Evolutionary conservation across 1,140 invertebrate species (phyloP).

Genomic region (Rhysida immarginata): DNA sequence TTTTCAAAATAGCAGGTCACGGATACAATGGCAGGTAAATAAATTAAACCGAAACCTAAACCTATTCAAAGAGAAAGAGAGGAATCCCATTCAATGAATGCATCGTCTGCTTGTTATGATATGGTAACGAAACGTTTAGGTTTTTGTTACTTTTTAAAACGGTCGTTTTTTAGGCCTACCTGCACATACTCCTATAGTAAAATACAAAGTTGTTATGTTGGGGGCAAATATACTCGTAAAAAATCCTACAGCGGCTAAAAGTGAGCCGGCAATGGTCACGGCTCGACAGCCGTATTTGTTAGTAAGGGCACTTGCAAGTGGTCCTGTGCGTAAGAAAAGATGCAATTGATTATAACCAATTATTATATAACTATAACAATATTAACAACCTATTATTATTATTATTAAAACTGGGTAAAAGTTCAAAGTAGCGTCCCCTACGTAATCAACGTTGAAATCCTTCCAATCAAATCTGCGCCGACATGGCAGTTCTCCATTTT

Average conservation of each 20-base stretch:
- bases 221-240: conserved; percentile 54
- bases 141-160: too few relatives aligned
- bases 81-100: too few relatives aligned
- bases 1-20: conserved; percentile 90
- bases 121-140: too few relatives aligned
- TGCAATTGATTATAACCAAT: conserved; percentile 3
- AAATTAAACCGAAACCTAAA: conserved; percentile 83
- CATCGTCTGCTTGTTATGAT: too few relatives aligned
- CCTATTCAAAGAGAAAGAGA: conserved; percentile 37
- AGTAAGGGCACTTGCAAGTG: conserved; percentile 77
- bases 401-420: too few relatives aligned
- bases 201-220: conserved; percentile 60
- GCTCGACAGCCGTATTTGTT: conserved; percentile 81
- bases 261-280: conserved; percentile 71
- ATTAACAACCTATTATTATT: background rate
- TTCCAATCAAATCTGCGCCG: too few relatives aligned
- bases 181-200: conserved; percentile 75
- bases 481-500: too few relatives aligned
- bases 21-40: conserved; percentile 84
- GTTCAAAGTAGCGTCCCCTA: too few relatives aligned
- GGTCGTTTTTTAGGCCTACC: conserved; percentile 36
- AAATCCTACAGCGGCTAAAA: conserved; percentile 60
- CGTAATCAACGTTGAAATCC: too few relatives aligned
- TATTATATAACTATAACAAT: background rate
- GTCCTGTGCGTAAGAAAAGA: conserved; percentile 44